Base-by-base conservation (phyloP, 2,113 vertebrate genomes). In the Stomatorhinus ivindoensis region DNA sequence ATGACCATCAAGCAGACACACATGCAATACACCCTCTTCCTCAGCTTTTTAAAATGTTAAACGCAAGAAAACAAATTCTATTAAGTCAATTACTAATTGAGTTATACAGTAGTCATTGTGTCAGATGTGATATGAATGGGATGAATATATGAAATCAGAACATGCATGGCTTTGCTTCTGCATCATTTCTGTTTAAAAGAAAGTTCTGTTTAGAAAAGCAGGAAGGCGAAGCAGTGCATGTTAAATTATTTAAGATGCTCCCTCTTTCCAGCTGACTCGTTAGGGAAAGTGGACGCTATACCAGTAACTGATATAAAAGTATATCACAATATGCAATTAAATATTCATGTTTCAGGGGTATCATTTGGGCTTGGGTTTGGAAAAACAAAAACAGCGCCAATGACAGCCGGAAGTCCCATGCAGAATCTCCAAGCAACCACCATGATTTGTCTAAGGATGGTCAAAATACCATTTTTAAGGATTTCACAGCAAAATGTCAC, bases 251-350 rank as follows among this genome's bases (percentile, higher is more conserved):
- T 88, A 88, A 42, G 11, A 0, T 8, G 11, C 51, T 10, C 10
- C n/a, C n/a, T 47, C 6, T 4, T 47, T 73, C 27, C 24, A 73
- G 42, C 7, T 17, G n/a, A 88, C 42, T 73, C 44, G 42, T 88
- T 73, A 73, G 87, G 58, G 46, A 48, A 47, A 76, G 5, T 73
- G 61, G 58, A 48, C 11, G 21, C n/a, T 73, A 88, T 73, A 73
- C 11, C 61, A 48, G 61, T 88, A 69, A 88, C 44, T 73, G 58
- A 73, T 48, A 73, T 87, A 87, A 58, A 69, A 73, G 44, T 48
- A 69, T 69, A 48, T 73, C 51, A 87, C 11, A n/a, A 87, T 88
- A 55, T 39, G 35, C 42, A 48, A 47, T 88, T 47, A 88, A 88
- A 46, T 73, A 73, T 88, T 48, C 13, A 73, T 31, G 42, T 27